These are phyloP conservation scores for Melikaiella ostensackeni DNA, from an alignment of 2,888 invertebrate species.

Conservation along the genomic window DNA sequence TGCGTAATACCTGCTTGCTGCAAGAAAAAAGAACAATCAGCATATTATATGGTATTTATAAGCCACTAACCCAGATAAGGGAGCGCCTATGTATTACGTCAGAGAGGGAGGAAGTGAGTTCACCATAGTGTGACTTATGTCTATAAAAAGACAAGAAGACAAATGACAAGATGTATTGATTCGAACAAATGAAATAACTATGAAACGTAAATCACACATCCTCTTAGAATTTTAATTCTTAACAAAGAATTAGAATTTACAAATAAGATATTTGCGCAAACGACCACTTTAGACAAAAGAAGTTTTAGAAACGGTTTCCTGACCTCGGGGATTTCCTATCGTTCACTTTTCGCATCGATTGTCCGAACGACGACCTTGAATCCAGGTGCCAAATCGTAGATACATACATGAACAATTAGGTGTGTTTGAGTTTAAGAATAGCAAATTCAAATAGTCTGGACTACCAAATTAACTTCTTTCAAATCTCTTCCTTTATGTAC, in stretches of 20 bases:
- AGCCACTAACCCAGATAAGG: constrained; percentile 13
- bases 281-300: neutral
- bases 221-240: too few relatives aligned
- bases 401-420: neutral
- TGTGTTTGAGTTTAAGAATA: constrained; percentile 7
- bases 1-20: neutral
- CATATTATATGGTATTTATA: constrained; percentile 1
- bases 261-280: too few relatives aligned
- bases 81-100: neutral
- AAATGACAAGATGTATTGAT: neutral
- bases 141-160: constrained; percentile 2
- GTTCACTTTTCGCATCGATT: neutral
- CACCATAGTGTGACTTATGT: neutral
- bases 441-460: neutral
- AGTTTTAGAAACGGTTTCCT: neutral
- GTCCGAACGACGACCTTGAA: constrained; percentile 15
- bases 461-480: neutral
- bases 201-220: too few relatives aligned
- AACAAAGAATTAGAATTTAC: too few relatives aligned
- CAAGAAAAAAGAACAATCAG: neutral
- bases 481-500: too few relatives aligned
- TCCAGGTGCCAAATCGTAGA: neutral
- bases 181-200: neutral
- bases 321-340: neutral
- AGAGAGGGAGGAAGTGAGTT: constrained; percentile 7